phyloP scores from a whole-genome alignment of 2,113 vertebrate genomes.

The Notechis scutatus region DNA sequence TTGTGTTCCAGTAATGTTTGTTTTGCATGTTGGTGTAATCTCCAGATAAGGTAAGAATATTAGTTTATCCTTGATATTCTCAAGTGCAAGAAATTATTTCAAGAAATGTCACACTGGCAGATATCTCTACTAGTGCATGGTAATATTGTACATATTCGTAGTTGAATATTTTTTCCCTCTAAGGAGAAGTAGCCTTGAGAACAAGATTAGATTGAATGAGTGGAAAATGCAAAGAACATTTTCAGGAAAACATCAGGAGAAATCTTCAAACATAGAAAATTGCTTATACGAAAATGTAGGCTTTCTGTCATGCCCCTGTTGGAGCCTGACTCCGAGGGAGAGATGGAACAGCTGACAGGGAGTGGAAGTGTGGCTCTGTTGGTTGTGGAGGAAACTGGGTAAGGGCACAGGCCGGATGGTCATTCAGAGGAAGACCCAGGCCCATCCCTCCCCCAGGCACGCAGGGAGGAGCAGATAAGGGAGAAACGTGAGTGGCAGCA shows the following conservation, averaged over 20 bases:
- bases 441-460: no score
- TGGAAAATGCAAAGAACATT: neutral
- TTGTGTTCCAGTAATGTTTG: neutral
- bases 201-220: neutral
- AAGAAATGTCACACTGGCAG: constrained; percentile 5
- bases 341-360: no score
- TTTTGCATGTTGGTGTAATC: neutral
- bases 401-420: no score
- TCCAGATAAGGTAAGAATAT: neutral
- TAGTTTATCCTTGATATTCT: neutral
- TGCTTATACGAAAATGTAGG: no score
- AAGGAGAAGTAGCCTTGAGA: neutral
- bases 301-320: no score
- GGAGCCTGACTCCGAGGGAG: no score
- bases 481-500: no score
- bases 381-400: no score
- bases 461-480: no score
- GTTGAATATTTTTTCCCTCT: neutral
- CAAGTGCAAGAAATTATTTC: neutral
- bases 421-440: no score
- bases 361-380: no score
- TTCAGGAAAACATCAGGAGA: neutral
- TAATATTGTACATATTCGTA: neutral
- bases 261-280: neutral
- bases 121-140: neutral